Base-by-base conservation (phyloP, 2,888 invertebrate species). In the Pollenia amentaria region DNA sequence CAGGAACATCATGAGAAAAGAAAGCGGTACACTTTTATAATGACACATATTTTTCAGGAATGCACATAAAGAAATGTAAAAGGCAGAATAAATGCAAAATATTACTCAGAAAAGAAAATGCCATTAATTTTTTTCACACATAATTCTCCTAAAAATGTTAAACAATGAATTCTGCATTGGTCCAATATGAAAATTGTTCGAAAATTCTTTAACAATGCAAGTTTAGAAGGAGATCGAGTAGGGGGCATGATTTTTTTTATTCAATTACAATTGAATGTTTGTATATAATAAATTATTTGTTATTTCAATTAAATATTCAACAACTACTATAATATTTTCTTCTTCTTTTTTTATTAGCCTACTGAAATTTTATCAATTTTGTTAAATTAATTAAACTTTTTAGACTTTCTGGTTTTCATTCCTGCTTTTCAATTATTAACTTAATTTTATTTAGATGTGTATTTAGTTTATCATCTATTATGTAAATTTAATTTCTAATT, bases 351-450 rank as follows among this genome's bases (percentile, higher is more conserved):
- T n/a, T n/a, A n/a, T n/a, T n/a, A n/a, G n/a, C n/a, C n/a, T n/a
- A n/a, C n/a, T n/a, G n/a, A n/a, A n/a, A n/a, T n/a, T n/a, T n/a
- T n/a, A n/a, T n/a, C n/a, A n/a, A n/a, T n/a, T n/a, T 77, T 76
- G 38, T 90, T 90, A 90, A 90, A 88, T 89, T 77, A 44, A 40
- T 48, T 80, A 64, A 65, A 73, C 14, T 48, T 40, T 40, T 44
- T 40, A 57, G 67, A 67, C 40, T 65, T 67, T 55, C 11, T 73
- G 57, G 21, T 57, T 60, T 67, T 60, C 40, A 67, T 75, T 48
- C 81, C 81, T 67, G 73, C 75, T 48, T 75, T 29, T 67, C 16
- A 16, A 14, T 72, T 53, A 44, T 80, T 87, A 51, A 55, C 44
- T 87, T 81, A 88, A 67, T 62, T 80, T 81, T 46, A 55, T 84